Percentiles rank a stretch among this genome's conserved stretches.
phyloP scores from a whole-genome alignment of 1,140 invertebrate genomes.

The Drosophila rufa region DNA sequence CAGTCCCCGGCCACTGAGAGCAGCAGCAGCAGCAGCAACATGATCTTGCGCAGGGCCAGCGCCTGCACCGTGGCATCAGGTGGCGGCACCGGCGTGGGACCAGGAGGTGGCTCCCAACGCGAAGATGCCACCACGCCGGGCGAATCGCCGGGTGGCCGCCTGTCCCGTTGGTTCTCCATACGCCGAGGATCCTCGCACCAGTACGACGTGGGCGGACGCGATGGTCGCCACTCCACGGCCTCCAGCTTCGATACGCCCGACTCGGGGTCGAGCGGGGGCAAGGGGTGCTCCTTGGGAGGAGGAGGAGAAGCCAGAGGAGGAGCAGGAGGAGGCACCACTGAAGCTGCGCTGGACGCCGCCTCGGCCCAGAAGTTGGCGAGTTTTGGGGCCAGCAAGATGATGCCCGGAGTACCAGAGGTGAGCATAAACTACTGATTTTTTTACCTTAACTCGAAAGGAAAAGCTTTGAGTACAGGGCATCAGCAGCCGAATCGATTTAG shows the following conservation, averaged over 20 bases:
- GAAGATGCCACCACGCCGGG: slow-evolving; percentile 85
- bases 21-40: slow-evolving; percentile 34
- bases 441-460: too few species aligned
- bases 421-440: slow-evolving; percentile 30
- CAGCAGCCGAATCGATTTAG: too few species aligned
- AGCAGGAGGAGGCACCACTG: not conserved
- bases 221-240: slow-evolving; percentile 71
- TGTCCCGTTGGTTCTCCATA: slow-evolving; percentile 94
- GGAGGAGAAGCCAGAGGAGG: not conserved
- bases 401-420: slow-evolving; percentile 93
- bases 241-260: slow-evolving; percentile 81
- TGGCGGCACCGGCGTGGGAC: slow-evolving; percentile 35
- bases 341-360: slow-evolving; percentile 46
- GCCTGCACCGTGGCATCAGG: slow-evolving; percentile 83
- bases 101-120: slow-evolving; percentile 65
- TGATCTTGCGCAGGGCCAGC: slow-evolving; percentile 75
- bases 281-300: not conserved
- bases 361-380: slow-evolving; percentile 67
- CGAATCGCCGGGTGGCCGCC: slow-evolving; percentile 89
- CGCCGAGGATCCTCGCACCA: slow-evolving; percentile 92
- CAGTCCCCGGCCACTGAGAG: slow-evolving; percentile 59
- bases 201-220: slow-evolving; percentile 88
- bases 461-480: too few species aligned
- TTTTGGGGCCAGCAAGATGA: slow-evolving; percentile 85
- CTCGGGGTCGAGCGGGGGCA: slow-evolving; percentile 21